These are phyloP conservation scores for Sympetrum striolatum DNA, from an alignment of 2,888 invertebrate genomes.

Conservation along the genomic window DNA sequence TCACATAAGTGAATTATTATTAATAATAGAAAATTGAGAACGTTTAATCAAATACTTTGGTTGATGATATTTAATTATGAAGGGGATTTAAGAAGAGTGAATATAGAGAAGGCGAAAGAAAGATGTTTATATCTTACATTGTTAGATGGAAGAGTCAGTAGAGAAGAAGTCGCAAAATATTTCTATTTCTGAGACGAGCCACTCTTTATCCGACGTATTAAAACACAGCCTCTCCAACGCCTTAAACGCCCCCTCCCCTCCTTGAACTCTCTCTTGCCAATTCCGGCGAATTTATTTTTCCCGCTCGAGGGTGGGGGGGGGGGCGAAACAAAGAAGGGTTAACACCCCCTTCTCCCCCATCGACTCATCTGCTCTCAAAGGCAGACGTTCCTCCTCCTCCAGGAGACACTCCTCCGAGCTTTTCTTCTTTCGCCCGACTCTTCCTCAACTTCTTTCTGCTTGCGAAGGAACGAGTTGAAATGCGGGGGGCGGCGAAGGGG, in stretches of 20 bases:
- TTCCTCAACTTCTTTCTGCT: slow-evolving; percentile 37
- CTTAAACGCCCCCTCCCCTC: background rate
- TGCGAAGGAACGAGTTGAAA: background rate
- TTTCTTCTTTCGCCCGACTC: slow-evolving; percentile 11
- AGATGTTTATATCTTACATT: no score
- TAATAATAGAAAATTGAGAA: no score
- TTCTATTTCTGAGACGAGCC: background rate
- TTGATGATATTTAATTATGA: no score
- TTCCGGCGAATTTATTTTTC: background rate
- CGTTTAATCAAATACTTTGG: no score
- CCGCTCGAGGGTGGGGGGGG: no score
- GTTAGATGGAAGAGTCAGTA: background rate
- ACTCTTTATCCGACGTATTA: background rate
- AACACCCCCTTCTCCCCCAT: background rate
- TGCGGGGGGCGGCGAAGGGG: no score
- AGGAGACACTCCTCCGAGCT: background rate
- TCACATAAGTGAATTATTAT: no score
- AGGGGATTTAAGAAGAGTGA: no score
- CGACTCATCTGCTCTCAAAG: background rate
- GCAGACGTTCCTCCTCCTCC: background rate
- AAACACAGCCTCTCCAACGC: background rate
- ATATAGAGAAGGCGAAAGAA: no score
- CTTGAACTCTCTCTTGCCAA: background rate
- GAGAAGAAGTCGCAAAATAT: background rate
- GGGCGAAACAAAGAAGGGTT: background rate